phyloP scores from a whole-genome alignment of 2,888 invertebrate species.

The Aphodius granarius region DNA sequence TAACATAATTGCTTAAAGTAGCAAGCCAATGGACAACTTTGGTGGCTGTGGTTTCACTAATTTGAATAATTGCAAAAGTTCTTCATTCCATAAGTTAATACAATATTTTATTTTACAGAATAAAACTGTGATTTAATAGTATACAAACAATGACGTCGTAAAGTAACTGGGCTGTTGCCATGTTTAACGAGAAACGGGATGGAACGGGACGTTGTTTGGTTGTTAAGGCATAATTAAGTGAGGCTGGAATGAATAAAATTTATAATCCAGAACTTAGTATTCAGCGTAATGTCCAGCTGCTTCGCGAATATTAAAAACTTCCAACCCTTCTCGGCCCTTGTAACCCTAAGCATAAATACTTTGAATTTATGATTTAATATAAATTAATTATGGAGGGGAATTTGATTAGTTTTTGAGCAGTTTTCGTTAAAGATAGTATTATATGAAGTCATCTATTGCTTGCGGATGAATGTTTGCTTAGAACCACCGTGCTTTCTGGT shows the following conservation, averaged over 20 bases:
- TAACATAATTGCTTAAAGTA: too few relatives aligned
- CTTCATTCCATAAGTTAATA: too few relatives aligned
- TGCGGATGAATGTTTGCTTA: too few relatives aligned
- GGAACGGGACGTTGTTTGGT: too few relatives aligned
- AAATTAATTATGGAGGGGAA: neutral
- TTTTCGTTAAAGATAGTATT: neutral
- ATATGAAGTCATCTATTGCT: too few relatives aligned
- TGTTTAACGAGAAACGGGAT: neutral
- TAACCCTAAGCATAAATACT: neutral
- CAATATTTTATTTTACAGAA: neutral
- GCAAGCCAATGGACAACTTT: too few relatives aligned
- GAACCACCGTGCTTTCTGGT: neutral
- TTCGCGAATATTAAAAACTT: neutral
- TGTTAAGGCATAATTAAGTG: neutral
- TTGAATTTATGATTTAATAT: neutral
- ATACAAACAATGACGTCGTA: neutral
- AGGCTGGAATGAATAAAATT: neutral
- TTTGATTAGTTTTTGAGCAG: neutral
- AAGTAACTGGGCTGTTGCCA: neutral
- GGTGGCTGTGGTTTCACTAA: too few relatives aligned
- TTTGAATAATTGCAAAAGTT: too few relatives aligned
- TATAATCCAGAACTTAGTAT: neutral
- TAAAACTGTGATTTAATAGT: neutral
- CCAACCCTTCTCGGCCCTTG: neutral
- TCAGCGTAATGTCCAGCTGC: neutral